Percentiles rank a stretch among this genome's conserved stretches.
phyloP scores from a whole-genome alignment of 1,140 invertebrate species.

The Pteromalus puparum region DNA sequence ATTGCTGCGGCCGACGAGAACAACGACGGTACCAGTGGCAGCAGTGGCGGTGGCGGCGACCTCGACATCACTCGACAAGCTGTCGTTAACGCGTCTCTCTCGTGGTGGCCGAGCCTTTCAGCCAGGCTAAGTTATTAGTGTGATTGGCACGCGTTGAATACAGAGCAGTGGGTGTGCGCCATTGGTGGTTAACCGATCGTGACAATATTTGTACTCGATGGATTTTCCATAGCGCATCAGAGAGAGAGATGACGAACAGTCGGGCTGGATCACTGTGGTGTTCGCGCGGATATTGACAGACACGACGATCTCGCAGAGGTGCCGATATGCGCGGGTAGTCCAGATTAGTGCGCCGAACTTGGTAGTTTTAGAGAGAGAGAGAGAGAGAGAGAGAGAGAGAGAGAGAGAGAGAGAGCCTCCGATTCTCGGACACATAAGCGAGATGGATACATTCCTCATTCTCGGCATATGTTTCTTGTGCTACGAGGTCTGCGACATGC shows the following conservation, averaged over 20 bases:
- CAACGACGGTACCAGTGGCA: not conserved
- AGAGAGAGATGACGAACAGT: not conserved
- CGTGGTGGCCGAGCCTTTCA: not conserved
- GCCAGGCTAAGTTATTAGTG: not conserved
- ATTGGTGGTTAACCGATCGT: not conserved
- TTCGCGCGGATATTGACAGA: not conserved
- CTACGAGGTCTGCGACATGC: conserved; percentile 76
- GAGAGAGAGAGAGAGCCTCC: no score
- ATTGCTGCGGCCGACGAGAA: not conserved
- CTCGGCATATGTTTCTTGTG: conserved; percentile 77
- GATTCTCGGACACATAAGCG: not conserved
- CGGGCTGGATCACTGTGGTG: not conserved
- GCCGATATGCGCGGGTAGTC: not conserved
- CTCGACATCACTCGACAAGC: no score
- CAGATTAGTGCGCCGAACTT: not conserved
- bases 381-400: no score
- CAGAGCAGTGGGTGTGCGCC: not conserved
- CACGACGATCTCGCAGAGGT: not conserved
- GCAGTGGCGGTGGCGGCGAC: no score
- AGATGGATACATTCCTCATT: conserved; percentile 77
- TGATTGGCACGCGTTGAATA: not conserved
- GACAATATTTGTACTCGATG: not conserved
- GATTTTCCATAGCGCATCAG: not conserved
- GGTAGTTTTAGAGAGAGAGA: conserved; percentile 6
- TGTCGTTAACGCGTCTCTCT: no score